A percentile compares a stretch with the other conserved stretches of the same genome.
These are phyloP conservation scores for Mus caroli DNA, from an alignment of 2,797 vertebrate genomes.

Conservation along the genomic window DNA sequence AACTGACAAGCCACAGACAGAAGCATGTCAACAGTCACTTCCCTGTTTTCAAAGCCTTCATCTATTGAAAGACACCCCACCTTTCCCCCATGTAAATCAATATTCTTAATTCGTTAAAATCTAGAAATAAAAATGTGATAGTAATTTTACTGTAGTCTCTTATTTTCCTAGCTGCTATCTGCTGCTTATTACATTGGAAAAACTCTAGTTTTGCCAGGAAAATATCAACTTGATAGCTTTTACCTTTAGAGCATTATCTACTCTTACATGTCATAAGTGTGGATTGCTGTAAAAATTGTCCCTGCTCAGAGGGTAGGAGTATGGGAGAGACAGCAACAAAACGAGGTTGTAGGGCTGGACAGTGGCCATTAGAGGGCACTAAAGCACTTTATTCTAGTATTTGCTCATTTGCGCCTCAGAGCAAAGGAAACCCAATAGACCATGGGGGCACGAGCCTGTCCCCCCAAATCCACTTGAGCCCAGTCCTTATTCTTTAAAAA, in stretches of 20 bases:
- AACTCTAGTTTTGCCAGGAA: not conserved
- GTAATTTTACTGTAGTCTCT: not conserved
- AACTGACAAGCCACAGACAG: not conserved
- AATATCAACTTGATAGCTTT: not conserved
- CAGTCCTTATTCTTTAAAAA: not conserved
- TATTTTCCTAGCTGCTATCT: not conserved
- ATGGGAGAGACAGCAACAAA: not conserved
- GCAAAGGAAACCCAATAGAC: not conserved
- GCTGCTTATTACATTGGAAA: not conserved
- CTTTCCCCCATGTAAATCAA: not conserved
- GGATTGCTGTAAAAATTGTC: not conserved
- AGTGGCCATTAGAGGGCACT: constrained; percentile 53
- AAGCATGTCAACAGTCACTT: not conserved
- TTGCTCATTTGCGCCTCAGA: not conserved
- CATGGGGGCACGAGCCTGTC: not conserved
- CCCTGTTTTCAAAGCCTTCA: not conserved
- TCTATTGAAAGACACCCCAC: not conserved
- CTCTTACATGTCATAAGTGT: not conserved
- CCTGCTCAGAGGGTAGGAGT: not conserved
- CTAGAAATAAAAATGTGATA: constrained; percentile 10
- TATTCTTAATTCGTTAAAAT: not conserved
- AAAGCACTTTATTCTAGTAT: not conserved
- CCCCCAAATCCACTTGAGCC: not conserved
- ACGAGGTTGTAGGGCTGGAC: not conserved
- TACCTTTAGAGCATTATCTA: not conserved